Evolutionary conservation across 2,888 invertebrate species (phyloP).

Genomic region (Eulithis testata): DNA sequence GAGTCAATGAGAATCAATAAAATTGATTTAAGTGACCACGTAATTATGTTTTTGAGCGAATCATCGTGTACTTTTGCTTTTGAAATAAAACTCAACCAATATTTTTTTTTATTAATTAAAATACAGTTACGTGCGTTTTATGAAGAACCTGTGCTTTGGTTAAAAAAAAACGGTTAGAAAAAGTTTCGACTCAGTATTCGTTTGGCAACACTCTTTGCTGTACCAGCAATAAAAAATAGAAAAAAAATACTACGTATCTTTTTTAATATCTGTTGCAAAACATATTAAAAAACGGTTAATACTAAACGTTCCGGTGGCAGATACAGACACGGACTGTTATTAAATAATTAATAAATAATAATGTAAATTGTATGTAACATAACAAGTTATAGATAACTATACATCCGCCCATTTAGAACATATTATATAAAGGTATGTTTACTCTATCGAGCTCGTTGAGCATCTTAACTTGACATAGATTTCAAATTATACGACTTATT

Average conservation of each 20-base stretch:
- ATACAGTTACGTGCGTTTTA: too few species aligned
- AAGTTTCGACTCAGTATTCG: too few species aligned
- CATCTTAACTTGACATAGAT: too few species aligned
- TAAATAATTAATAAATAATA: constrained; percentile 37
- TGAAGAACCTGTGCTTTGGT: too few species aligned
- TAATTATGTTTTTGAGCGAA: constrained; percentile 14
- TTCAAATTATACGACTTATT: too few species aligned
- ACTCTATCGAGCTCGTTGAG: background rate
- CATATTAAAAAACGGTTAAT: constrained; percentile 32
- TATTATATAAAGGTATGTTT: constrained; percentile 16
- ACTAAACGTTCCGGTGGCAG: constrained; percentile 33
- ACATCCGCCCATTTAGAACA: constrained; percentile 31
- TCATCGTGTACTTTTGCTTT: constrained; percentile 14
- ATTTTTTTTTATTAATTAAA: too few species aligned
- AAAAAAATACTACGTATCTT: constrained; percentile 9
- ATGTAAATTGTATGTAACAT: constrained; percentile 35
- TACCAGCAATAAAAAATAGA: background rate
- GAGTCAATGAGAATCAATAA: constrained; percentile 32
- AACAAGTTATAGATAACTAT: constrained; percentile 32
- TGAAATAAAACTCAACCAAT: background rate
- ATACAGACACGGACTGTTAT: constrained; percentile 28
- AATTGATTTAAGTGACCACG: constrained; percentile 23
- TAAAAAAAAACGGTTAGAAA: too few species aligned
- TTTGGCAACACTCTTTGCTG: too few species aligned
- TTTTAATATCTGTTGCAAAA: constrained; percentile 15